Base-by-base conservation (phyloP, 1,140 invertebrate genomes). In the Ceratina calcarata region DNA sequence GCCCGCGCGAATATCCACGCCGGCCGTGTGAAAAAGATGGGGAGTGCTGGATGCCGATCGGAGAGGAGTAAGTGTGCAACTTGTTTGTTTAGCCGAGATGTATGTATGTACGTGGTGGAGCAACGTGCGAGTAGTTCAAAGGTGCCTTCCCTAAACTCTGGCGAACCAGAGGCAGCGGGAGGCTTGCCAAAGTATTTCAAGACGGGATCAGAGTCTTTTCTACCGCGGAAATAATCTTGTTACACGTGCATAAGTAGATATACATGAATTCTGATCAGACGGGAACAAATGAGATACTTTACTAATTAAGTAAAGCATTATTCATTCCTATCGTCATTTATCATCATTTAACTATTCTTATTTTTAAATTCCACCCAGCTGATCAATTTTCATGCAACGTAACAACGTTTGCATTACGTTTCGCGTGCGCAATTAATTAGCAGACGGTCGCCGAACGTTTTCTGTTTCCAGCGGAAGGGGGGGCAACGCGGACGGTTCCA, bases 81-180 rank as follows among this genome's bases (percentile, higher is more conserved):
- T 67, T 37, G 68, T 71, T 71, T 72, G 16, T 61, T 60, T 60
- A 45, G 15, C 32, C 12, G 57, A 37, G 69, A 60, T 45, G 45
- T 37, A 37, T 6, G 32, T 6, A 6, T 37, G 6, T 6, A 37
- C 32, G 32, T 6, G 6, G 2, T 15, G 12, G 32, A 24, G 69
- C 57, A 55, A 58, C 69, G 69, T 60, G 68, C 68, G 27, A 20
- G 27, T 15, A 20, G 69, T 60, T 72, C 69, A 72, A 72, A 72
- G 69, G 57, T 72, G 69, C 6, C 20, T 61, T 37, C n/a, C 18
- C 12, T 18, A 45, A 58, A 58, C 32, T 58, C 37, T 60, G n/a
- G 13, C 55, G n/a, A 57, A 6, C n/a, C 32, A 18, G 27, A 61
- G 27, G 24, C 61, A n/a, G 8, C 18, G 15, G 53, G 12, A 55